Evolutionary conservation across 2,113 vertebrate species (phyloP), one percentile per base, ranked within the genome.

Genomic region (Etheostoma cragini): DNA sequence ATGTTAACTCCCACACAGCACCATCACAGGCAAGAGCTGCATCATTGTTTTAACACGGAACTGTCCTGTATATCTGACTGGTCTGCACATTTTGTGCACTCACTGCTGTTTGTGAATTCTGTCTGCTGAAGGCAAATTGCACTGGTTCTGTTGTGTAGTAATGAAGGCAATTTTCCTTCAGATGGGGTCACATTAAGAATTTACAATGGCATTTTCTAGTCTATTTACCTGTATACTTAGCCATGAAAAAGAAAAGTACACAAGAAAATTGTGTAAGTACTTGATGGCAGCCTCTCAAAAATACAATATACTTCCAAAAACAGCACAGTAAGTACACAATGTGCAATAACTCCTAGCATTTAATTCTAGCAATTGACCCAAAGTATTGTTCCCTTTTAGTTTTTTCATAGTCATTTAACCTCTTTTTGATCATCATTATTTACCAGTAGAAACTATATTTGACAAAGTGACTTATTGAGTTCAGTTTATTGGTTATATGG

Each of bases 111-210:
- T 0, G 3, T 57, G 58, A 76, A 73, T 42, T 63, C 46, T 67
- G 24, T 75, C 56, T 53, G 62, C 74, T 33, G 74, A 64, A 65
- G 70, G 58, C 35, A 76, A 82, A 53, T 22, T 61, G 74, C 47
- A 19, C 42, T 14, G 19, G 12, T 73, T 79, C 24, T 63, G 11
- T 66, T 35, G 33, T 68, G 45, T 14, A 21, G 61, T 72, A 80
- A 78, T 82, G 69, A 67, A 82, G 83, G 67, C 61, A 49, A 26
- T 78, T 85, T 70, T 72, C 54, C 50, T 53, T 74, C 71, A 50
- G 64, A 12, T 15, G 79, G 66, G 68, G 77, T 81, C 88, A 21
- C 82, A 88, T 65, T 90, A 87, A 85, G 47, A 80, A 80, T 86
- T 87, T 89, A 87, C 76, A 70, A 65, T 62, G 47, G 67, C 73